These are phyloP conservation scores for Tychaedon coryphoeus DNA, from an alignment of 2,113 vertebrate species.

Conservation along the genomic window DNA sequence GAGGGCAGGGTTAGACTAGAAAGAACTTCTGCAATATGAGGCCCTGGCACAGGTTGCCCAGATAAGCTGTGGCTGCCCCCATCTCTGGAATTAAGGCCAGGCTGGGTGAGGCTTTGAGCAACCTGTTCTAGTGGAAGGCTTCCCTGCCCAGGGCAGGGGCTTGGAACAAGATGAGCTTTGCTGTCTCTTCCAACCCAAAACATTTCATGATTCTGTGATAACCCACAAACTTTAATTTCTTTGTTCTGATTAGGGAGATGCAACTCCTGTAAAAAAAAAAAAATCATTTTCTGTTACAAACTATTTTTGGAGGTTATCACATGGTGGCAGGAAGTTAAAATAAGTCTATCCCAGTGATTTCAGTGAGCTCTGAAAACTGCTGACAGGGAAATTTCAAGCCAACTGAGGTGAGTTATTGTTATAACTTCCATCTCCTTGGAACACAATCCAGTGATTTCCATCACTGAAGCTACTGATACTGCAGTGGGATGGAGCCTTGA, in stretches of 20 bases:
- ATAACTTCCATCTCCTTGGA: accelerated
- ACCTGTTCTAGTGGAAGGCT: not conserved
- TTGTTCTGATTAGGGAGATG: not conserved
- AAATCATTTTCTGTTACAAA: not conserved
- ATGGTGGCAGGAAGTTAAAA: not conserved
- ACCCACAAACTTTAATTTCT: not conserved
- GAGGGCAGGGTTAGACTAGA: not conserved
- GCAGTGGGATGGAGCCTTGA: not conserved
- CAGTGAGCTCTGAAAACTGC: not conserved
- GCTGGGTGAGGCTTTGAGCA: not conserved
- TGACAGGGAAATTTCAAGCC: not conserved
- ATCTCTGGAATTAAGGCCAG: not conserved
- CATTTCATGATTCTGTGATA: not conserved
- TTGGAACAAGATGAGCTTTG: not conserved
- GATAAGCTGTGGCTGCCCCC: not conserved
- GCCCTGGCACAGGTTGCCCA: not conserved
- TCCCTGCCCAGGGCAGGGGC: not conserved
- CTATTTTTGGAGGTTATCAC: not conserved
- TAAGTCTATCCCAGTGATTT: not conserved
- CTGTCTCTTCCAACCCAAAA: not conserved
- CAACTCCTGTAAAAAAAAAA: not conserved
- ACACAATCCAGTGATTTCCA: accelerated
- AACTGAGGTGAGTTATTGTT: not conserved
- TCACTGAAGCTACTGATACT: accelerated
- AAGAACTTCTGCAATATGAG: not conserved